phyloP scores from a whole-genome alignment of 2,113 vertebrate species.

The Daboia siamensis region DNA sequence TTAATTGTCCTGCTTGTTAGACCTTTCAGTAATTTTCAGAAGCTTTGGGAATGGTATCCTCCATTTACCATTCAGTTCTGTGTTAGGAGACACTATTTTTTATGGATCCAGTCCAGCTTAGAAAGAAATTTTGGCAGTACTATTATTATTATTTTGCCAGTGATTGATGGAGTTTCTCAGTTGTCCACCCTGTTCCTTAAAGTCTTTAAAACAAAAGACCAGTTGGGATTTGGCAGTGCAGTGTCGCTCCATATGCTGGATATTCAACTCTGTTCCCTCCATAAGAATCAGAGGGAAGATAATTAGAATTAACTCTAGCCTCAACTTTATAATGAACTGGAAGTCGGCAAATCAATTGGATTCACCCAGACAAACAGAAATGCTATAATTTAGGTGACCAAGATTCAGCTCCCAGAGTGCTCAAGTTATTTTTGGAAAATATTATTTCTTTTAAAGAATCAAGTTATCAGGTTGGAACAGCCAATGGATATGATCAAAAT shows the following conservation, averaged over 20 bases:
- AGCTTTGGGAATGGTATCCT: background rate
- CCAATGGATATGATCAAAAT: background rate
- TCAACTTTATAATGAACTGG: background rate
- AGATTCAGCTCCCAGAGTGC: background rate
- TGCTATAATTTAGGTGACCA: background rate
- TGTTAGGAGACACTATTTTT: background rate
- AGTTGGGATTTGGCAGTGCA: background rate
- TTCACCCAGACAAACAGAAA: background rate
- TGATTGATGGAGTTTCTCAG: background rate
- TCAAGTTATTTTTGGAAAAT: background rate
- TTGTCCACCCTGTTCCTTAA: background rate
- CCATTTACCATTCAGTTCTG: background rate
- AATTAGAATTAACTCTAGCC: background rate
- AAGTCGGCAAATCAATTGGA: background rate
- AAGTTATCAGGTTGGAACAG: background rate
- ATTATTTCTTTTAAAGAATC: background rate
- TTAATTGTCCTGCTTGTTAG: background rate
- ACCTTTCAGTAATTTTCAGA: background rate
- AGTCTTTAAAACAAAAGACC: background rate
- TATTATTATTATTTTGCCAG: background rate
- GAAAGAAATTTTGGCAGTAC: background rate
- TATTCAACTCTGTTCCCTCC: background rate
- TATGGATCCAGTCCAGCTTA: background rate
- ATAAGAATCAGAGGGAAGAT: background rate
- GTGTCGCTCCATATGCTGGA: background rate